Evolutionary conservation across 2,113 vertebrate species (phyloP).

Genomic region (Mixornis gularis): DNA sequence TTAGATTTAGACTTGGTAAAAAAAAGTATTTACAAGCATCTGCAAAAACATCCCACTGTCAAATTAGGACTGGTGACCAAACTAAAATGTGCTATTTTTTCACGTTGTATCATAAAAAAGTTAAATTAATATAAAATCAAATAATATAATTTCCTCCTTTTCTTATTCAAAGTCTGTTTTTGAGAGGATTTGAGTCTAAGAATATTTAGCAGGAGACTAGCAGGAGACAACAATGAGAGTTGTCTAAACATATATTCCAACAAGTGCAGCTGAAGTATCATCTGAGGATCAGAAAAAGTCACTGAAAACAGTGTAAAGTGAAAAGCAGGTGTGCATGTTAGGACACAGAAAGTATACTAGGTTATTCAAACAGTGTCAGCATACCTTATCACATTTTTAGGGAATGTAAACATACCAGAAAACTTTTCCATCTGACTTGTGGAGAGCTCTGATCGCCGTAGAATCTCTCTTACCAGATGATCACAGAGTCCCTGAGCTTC

Average conservation of each 20-base stretch:
- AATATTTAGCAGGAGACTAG: background rate
- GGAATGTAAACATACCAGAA: conserved; percentile 60
- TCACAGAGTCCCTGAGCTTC: conserved; percentile 91
- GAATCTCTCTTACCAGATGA: conserved; percentile 77
- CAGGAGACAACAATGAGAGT: background rate
- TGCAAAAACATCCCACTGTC: background rate
- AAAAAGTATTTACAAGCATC: background rate
- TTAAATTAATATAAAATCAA: background rate
- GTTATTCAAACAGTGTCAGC: background rate
- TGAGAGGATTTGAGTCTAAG: background rate
- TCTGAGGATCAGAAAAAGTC: background rate
- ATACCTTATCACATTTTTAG: background rate
- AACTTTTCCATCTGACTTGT: conserved; percentile 12
- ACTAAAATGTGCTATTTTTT: background rate
- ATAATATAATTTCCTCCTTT: fast-evolving
- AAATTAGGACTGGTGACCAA: background rate
- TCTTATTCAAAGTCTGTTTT: background rate
- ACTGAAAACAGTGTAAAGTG: background rate
- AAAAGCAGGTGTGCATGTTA: background rate
- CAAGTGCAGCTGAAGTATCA: background rate
- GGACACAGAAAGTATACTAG: background rate
- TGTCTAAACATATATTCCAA: background rate
- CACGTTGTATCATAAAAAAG: background rate
- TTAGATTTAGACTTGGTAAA: background rate
- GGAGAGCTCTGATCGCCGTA: conserved; percentile 63